phyloP scores from a whole-genome alignment of 2,888 invertebrate species.

The Achlya flavicornis region DNA sequence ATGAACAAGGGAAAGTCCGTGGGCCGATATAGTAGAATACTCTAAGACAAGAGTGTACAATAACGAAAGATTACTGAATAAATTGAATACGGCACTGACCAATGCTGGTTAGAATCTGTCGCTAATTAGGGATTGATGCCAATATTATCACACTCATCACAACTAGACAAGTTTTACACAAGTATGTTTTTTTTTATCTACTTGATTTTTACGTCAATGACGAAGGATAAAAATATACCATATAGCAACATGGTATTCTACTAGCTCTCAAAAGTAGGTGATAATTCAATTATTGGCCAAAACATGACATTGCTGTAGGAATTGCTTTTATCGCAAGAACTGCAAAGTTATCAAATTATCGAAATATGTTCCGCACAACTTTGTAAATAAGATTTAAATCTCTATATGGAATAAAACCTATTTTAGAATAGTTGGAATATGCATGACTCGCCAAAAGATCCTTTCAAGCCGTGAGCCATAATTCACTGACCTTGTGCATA shows the following conservation, averaged over 20 bases:
- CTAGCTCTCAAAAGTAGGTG: no score
- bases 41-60: conserved; percentile 14
- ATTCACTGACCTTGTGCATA: conserved; percentile 43
- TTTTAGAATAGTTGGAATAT: neutral
- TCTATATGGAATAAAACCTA: neutral
- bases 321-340: no score
- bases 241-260: neutral
- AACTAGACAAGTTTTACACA: neutral
- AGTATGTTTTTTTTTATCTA: neutral
- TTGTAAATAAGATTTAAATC: no score
- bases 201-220: neutral
- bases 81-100: conserved; percentile 29
- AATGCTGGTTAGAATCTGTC: conserved; percentile 38
- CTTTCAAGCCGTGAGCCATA: conserved; percentile 25
- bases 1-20: no score
- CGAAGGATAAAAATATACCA: neutral
- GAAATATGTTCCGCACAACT: no score
- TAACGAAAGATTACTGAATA: conserved; percentile 35
- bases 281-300: no score
- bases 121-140: conserved; percentile 49
- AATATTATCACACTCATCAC: conserved; percentile 44
- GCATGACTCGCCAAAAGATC: conserved; percentile 37
- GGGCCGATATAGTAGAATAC: no score
- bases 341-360: no score
- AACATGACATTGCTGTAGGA: no score